Percentiles rank a stretch among this genome's conserved stretches.
phyloP scores from a whole-genome alignment of 1,140 invertebrate species.

The Atta cephalotes region DNA sequence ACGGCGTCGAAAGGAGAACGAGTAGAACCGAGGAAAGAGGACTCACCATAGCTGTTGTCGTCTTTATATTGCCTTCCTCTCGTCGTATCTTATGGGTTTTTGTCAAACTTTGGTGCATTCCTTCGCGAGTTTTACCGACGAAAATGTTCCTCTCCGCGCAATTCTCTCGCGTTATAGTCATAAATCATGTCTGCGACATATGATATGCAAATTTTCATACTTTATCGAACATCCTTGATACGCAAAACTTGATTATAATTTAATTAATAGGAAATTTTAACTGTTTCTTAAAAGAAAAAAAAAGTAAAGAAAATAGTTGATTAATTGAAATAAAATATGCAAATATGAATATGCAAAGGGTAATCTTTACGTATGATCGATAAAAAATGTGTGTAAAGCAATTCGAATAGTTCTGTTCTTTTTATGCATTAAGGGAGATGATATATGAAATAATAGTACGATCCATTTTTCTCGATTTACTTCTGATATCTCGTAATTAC shows the following conservation, averaged over 20 bases:
- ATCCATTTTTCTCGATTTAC: constrained; percentile 3
- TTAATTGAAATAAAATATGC: not conserved
- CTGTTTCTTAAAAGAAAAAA: not conserved
- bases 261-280: not conserved
- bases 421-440: not conserved
- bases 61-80: constrained; percentile 55
- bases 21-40: constrained; percentile 25
- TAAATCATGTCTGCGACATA: not conserved
- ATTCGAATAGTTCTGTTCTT: not conserved
- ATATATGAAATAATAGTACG: not conserved
- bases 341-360: not conserved
- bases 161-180: constrained; percentile 22
- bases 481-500: constrained; percentile 17
- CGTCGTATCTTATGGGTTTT: constrained; percentile 45
- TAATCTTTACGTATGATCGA: not conserved
- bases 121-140: constrained; percentile 8
- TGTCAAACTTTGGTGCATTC: constrained; percentile 48
- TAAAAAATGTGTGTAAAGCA: too few species aligned
- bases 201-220: not conserved
- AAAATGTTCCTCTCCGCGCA: not conserved
- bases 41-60: constrained; percentile 30
- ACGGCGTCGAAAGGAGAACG: constrained; percentile 64
- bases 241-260: not conserved
- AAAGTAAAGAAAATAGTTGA: not conserved
- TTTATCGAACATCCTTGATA: not conserved